These are phyloP conservation scores for Agrilus biguttatus DNA, from an alignment of 2,888 invertebrate genomes.

Conservation along the genomic window DNA sequence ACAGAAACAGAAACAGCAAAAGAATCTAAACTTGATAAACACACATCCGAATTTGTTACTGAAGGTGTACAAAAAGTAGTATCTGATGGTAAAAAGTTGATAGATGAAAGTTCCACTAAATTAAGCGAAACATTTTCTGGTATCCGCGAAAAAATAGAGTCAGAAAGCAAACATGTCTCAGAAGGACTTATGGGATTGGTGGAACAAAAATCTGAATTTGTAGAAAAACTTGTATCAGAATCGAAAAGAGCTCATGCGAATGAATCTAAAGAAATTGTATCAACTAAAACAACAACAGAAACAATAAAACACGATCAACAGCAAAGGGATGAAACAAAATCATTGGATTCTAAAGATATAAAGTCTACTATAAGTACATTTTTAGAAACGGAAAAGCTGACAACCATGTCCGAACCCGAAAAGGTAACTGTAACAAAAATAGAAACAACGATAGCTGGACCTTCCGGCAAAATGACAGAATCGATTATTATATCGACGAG, in stretches of 20 bases:
- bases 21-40: conserved; percentile 9
- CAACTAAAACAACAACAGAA: not conserved
- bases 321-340: conserved; percentile 1
- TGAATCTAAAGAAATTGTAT: not conserved
- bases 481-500: not conserved
- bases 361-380: too few species aligned
- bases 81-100: not conserved
- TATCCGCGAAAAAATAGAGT: too few species aligned
- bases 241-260: conserved; percentile 4
- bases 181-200: too few species aligned
- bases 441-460: conserved; percentile 9
- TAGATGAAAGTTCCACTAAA: conserved; percentile 2
- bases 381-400: too few species aligned
- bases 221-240: too few species aligned
- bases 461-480: conserved; percentile 8
- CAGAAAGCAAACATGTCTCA: too few species aligned
- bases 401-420: too few species aligned
- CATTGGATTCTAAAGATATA: not conserved
- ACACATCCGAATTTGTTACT: not conserved
- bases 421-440: not conserved
- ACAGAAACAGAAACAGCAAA: conserved; percentile 9
- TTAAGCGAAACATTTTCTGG: conserved; percentile 14
- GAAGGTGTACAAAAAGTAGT: not conserved
- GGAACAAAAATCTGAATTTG: too few species aligned
- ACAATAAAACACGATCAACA: not conserved